Evolutionary conservation across 2,888 invertebrate species (phyloP).

Genomic region (Cryptus viduatorius): DNA sequence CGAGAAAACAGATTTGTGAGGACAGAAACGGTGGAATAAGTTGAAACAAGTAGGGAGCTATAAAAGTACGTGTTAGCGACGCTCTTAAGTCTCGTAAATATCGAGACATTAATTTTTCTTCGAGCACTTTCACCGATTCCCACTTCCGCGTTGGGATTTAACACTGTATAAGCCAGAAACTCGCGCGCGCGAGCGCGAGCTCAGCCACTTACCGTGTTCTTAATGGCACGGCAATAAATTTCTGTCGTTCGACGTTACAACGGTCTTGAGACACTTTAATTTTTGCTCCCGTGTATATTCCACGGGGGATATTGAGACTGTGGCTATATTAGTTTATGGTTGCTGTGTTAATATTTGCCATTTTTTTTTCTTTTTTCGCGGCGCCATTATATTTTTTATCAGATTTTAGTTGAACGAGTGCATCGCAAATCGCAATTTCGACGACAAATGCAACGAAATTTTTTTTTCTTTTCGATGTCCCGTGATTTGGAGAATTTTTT

Average conservation of each 20-base stretch:
- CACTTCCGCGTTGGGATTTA: slow-evolving; percentile 59
- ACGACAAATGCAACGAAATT: not conserved
- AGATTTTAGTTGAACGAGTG: slow-evolving; percentile 1
- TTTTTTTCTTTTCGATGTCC: not conserved
- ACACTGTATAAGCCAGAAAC: slow-evolving; percentile 6
- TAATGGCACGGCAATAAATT: slow-evolving; percentile 66
- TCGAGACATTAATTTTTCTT: slow-evolving; percentile 67
- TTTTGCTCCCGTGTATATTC: slow-evolving; percentile 45
- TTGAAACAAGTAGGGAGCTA: not conserved
- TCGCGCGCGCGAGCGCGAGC: slow-evolving; percentile 47
- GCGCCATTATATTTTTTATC: not conserved
- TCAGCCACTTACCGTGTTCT: slow-evolving; percentile 62
- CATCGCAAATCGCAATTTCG: not conserved
- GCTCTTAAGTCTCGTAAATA: slow-evolving; percentile 66
- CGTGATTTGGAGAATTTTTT: not conserved
- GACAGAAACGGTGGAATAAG: not conserved
- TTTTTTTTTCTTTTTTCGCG: not conserved
- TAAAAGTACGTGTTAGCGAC: slow-evolving; percentile 49
- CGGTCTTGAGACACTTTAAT: slow-evolving; percentile 59
- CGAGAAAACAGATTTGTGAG: slow-evolving; percentile 22
- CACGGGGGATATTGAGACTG: slow-evolving; percentile 2
- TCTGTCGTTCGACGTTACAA: slow-evolving; percentile 60
- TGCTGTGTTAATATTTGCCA: slow-evolving; percentile 21
- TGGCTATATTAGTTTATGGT: slow-evolving; percentile 16
- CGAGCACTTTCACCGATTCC: slow-evolving; percentile 64